A percentile compares a stretch with the other conserved stretches of the same genome.
Evolutionary conservation across 2,888 invertebrate genomes (phyloP).

Genomic region (Carpatolechia fugitivella): DNA sequence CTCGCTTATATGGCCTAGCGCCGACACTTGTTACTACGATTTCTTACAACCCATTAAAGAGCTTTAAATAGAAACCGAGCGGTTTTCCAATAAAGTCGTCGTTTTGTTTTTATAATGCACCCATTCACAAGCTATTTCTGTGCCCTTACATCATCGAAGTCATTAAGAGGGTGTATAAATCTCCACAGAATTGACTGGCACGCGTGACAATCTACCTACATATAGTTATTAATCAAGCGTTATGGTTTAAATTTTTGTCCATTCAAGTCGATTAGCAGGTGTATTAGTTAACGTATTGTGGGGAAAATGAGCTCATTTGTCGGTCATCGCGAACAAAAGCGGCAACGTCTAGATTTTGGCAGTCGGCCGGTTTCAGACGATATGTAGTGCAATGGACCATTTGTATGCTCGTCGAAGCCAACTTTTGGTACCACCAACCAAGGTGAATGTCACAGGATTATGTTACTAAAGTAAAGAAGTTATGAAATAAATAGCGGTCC

Average conservation of each 20-base stretch:
- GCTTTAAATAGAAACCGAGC: slow-evolving; percentile 12
- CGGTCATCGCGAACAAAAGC: slow-evolving; percentile 24
- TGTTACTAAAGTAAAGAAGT: neutral
- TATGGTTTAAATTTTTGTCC: slow-evolving; percentile 25
- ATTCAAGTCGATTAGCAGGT: slow-evolving; percentile 25
- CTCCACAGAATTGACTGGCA: slow-evolving; percentile 4
- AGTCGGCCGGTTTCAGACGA: slow-evolving; percentile 16
- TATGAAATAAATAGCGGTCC: too few species aligned
- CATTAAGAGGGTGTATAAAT: slow-evolving; percentile 20
- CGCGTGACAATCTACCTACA: slow-evolving; percentile 12
- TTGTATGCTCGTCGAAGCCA: slow-evolving; percentile 8
- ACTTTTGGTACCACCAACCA: slow-evolving; percentile 8
- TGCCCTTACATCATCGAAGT: slow-evolving; percentile 2
- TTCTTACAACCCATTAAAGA: slow-evolving; percentile 28
- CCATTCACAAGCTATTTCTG: neutral
- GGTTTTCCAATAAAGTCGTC: neutral
- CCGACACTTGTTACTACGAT: slow-evolving; percentile 42
- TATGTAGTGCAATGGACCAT: neutral
- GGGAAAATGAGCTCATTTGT: slow-evolving; percentile 28
- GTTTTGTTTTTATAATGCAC: neutral
- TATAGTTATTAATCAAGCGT: slow-evolving; percentile 21
- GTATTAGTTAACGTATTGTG: slow-evolving; percentile 26
- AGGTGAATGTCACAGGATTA: slow-evolving; percentile 19
- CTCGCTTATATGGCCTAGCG: slow-evolving; percentile 51
- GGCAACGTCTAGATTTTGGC: slow-evolving; percentile 14